Conservation (phyloP, 2,113 vertebrate species). For the Hydrochoerus hydrochaeris region DNA sequence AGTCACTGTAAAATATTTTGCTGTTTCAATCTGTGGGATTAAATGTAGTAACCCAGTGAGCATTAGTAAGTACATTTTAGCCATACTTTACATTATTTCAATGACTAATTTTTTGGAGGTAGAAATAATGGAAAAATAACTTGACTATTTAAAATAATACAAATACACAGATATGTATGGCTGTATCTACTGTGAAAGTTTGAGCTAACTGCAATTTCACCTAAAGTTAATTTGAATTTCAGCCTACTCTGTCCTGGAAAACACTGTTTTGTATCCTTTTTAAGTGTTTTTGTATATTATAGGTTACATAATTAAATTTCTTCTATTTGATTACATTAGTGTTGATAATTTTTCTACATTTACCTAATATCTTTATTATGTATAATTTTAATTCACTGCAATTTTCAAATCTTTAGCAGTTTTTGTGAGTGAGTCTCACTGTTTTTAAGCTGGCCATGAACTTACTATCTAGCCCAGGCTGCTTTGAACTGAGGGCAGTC, state of each 20-base stretch:
- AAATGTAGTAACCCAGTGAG: background rate
- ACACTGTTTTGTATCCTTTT: background rate
- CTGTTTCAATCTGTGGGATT: background rate
- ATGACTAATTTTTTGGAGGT: background rate
- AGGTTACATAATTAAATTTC: conserved; percentile 2
- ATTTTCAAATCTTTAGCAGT: background rate
- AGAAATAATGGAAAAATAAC: background rate
- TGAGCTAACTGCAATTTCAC: background rate
- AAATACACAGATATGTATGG: background rate
- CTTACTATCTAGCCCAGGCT: background rate
- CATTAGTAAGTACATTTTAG: background rate
- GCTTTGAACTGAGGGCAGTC: background rate
- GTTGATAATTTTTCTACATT: background rate
- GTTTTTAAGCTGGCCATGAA: background rate
- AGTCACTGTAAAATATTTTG: background rate
- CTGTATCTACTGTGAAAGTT: background rate
- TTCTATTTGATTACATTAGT: background rate
- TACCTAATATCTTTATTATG: background rate
- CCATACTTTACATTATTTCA: background rate
- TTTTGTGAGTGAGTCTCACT: background rate
- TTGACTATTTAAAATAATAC: background rate
- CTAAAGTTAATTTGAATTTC: background rate
- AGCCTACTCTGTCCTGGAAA: background rate
- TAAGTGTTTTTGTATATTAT: background rate
- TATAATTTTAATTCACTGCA: background rate